Base-by-base conservation (phyloP, 2,113 vertebrate genomes). In the Eulemur macaco region DNA sequence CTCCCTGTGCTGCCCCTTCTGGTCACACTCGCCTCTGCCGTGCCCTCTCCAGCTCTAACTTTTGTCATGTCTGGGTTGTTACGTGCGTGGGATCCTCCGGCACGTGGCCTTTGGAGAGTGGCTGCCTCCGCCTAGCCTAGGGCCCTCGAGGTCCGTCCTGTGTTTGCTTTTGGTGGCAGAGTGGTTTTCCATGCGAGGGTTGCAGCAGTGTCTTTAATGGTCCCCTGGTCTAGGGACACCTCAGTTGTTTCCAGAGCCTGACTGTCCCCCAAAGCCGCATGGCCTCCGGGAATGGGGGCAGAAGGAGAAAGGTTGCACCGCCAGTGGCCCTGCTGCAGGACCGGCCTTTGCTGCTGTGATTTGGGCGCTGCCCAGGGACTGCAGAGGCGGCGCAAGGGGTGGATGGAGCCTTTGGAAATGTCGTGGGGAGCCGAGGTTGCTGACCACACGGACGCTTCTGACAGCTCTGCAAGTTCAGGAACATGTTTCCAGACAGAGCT, bases 41-140 rank as follows among this genome's bases (percentile, higher is more conserved):
- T n/a, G 18, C 39, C 20, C 21, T 13, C 45, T 63, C n/a, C 21
- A 1, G 8, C 77, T 8, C 73, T 37, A 0, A 0, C 0, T 10
- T 5, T 0, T 4, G 10, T 13, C 9, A 17, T 0, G 23, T 25
- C 60, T 5, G 25, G 9, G 1, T 5, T 15, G n/a, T 37, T 42
- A 2, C 0, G 1, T 14, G 25, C 23, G 0, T 6, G 18, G 37
- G 9, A 1, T 27, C 21, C 0, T 0, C 3, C 18, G 11, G 47
- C 17, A 18, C 0, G 37, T 3, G 25, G 8, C n/a, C 66, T 8
- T 0, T 8, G 17, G 20, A 25, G 2, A 39, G 3, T 1, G 56
- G 13, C 18, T 68, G 4, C 42, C n/a, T 83, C 23, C 25, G 27
- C 1, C 0, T 18, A 3, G 13, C 27, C 6, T 4, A 10, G 6